Evolutionary conservation across 2,888 invertebrate genomes (phyloP).

Genomic region (Pseudococcus longispinus): DNA sequence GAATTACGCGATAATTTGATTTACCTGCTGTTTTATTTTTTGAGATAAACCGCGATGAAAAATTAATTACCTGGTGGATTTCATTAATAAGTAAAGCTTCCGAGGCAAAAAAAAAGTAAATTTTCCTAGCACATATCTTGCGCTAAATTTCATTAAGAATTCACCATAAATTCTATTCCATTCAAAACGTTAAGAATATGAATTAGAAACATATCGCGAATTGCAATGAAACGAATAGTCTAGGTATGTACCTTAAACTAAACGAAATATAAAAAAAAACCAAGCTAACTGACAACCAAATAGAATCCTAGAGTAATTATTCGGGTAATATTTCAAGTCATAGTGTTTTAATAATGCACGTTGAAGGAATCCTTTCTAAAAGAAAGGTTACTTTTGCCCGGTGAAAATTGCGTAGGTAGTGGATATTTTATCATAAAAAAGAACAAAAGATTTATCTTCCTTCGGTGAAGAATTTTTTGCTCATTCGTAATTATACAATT

Average conservation of each 20-base stretch:
- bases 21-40: neutral
- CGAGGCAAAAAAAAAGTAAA: neutral
- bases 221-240: neutral
- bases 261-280: too few relatives aligned
- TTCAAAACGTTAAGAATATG: neutral
- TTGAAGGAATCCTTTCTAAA: neutral
- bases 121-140: neutral
- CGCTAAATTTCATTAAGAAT: neutral
- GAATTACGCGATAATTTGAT: slow-evolving; percentile 17
- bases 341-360: slow-evolving; percentile 9
- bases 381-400: neutral
- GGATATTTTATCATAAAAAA: neutral
- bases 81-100: neutral
- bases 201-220: neutral
- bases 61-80: neutral
- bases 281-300: neutral
- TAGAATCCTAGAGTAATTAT: neutral
- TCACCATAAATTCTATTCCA: neutral
- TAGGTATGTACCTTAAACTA: too few relatives aligned
- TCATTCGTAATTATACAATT: slow-evolving; percentile 8
- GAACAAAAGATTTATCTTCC: slow-evolving; percentile 12
- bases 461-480: neutral
- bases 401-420: neutral
- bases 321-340: slow-evolving; percentile 22
- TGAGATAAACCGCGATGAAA: neutral